Evolutionary conservation across 1,140 invertebrate genomes (phyloP), one percentile per base, ranked within the genome.

Genomic region (Lasioglossum albipes): DNA sequence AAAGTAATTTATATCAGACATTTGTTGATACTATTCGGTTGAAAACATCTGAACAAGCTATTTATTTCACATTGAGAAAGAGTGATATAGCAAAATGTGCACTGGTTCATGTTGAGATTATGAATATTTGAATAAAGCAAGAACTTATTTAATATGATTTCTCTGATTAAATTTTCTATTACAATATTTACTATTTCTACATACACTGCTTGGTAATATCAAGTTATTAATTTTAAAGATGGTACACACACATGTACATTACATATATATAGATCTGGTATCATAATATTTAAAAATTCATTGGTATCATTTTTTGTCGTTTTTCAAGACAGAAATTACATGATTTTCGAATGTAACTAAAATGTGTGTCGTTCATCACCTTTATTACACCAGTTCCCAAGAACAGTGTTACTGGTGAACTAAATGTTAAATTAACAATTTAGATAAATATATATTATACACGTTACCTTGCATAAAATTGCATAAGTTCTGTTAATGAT

Each of bases 401-500:
- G 64, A 64, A 70, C 61, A 12, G 52, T 70, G 71, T 76, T 90
- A 90, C 89, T 90, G 89, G 88, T 87, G 52, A 79, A 68, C 27
- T 45, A 36, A 67, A n/a, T 59, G 16, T 20, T 78, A 59, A 81
- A n/a, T 27, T 57, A 12, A 16, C 64, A 59, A 18, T 52, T 22
- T 20, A 79, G 71, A 75, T 27, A 54, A 13, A 42, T 66, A 0
- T 13, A 36, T 22, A 2, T 54, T 64, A 72, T 45, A 61, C 31
- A n/a, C 6, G 54, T 89, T 90, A 90, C 89, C 89, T 89, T 57
- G 78, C 61, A 75, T 88, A 90, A 74, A 83, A 89, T 61, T 87
- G 82, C 89, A 90, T 90, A 73, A 89, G 87, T 45, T 83, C 73
- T 75, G 80, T 83, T 81, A 90, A 83, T 71, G 87, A 85, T 79